A percentile compares a stretch with the other conserved stretches of the same genome.
Evolutionary conservation across 2,888 invertebrate genomes (phyloP).

Genomic region (Limnephilus rhombicus): DNA sequence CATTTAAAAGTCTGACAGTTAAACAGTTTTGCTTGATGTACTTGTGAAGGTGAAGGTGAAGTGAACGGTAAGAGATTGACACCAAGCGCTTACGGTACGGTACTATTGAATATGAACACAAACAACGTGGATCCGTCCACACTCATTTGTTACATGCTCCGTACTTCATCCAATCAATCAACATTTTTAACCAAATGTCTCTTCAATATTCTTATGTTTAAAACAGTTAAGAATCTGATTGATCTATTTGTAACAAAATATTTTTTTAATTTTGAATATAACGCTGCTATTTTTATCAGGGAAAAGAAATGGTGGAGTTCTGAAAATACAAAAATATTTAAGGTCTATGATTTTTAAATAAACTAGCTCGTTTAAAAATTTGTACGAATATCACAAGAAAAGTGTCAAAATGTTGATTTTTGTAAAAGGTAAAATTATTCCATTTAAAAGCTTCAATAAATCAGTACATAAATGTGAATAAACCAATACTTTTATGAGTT

Average conservation of each 20-base stretch:
- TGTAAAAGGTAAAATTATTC: neutral
- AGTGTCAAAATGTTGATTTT: conserved; percentile 14
- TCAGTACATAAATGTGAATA: neutral
- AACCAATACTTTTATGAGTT: neutral
- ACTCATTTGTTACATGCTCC: conserved; percentile 12
- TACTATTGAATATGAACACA: conserved; percentile 29
- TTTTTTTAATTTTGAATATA: neutral
- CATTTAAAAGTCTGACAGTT: conserved; percentile 57
- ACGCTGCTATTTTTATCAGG: neutral
- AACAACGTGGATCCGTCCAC: conserved; percentile 17
- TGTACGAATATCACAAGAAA: conserved; percentile 44
- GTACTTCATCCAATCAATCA: neutral
- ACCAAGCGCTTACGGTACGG: conserved; percentile 10
- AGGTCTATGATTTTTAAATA: conserved; percentile 33
- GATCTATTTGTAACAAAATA: no score
- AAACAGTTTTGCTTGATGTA: conserved; percentile 25
- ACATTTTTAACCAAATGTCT: neutral
- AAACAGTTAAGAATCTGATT: no score
- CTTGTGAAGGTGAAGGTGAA: conserved; percentile 31
- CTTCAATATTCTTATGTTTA: neutral
- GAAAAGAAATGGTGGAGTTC: neutral
- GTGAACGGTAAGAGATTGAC: conserved; percentile 14
- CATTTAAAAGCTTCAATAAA: conserved; percentile 30
- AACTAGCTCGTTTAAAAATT: conserved; percentile 27
- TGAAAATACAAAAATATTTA: conserved; percentile 42